phyloP scores from a whole-genome alignment of 2,113 vertebrate species.

The Miniopterus natalensis region DNA sequence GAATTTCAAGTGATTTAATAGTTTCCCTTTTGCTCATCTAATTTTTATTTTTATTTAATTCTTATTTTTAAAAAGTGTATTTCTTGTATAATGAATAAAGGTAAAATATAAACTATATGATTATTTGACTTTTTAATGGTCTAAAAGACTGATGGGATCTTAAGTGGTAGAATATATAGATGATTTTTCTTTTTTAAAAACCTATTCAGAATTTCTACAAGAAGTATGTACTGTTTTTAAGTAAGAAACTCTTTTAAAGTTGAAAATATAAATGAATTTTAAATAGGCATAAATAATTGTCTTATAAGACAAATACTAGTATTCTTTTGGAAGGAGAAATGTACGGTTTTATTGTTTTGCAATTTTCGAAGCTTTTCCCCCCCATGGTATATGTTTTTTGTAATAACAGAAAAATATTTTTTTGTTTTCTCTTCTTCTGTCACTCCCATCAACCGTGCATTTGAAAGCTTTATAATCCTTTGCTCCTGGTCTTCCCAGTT shows the following conservation, averaged over 20 bases:
- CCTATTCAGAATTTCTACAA: background rate
- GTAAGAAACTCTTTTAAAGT: background rate
- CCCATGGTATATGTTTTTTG: background rate
- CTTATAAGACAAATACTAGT: background rate
- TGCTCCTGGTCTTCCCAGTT: background rate
- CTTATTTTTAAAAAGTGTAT: background rate
- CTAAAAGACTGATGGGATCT: background rate
- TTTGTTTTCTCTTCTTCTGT: background rate
- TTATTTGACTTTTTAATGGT: slow-evolving; percentile 12
- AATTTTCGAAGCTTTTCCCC: background rate
- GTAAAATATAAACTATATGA: slow-evolving; percentile 7
- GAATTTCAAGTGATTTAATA: slow-evolving; percentile 13
- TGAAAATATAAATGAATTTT: slow-evolving; percentile 16
- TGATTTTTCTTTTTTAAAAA: background rate
- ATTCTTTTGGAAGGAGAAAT: background rate
- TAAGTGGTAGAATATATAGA: background rate
- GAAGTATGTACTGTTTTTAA: slow-evolving; percentile 40
- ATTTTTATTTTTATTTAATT: slow-evolving; percentile 14
- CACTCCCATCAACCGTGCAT: background rate
- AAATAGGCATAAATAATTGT: background rate
- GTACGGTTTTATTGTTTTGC: background rate
- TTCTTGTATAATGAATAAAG: slow-evolving; percentile 15
- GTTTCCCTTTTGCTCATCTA: background rate
- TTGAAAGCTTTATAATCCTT: background rate
- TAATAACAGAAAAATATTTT: slow-evolving; percentile 16